Evolutionary conservation across 2,888 invertebrate genomes (phyloP).

Genomic region (Macroteleia sp.): DNA sequence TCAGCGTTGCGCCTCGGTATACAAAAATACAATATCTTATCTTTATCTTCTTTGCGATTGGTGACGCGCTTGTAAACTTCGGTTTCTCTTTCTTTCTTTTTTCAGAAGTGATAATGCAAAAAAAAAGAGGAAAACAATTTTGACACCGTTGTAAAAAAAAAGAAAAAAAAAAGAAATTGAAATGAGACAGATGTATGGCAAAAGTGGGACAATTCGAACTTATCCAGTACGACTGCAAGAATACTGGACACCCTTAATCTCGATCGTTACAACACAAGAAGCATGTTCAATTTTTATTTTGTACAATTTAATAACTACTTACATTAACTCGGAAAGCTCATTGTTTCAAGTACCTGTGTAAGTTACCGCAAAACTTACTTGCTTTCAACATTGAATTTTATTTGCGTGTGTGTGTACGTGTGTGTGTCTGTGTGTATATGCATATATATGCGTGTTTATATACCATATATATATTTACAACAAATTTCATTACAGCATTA

Average conservation of each 20-base stretch:
- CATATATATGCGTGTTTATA: constrained; percentile 40
- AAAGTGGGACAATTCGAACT: not conserved
- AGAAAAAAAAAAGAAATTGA: no score
- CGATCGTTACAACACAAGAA: constrained; percentile 72
- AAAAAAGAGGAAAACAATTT: constrained; percentile 5
- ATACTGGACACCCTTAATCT: constrained; percentile 40
- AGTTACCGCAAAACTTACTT: constrained; percentile 41
- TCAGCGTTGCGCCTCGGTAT: constrained; percentile 23
- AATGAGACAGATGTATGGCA: constrained; percentile 30
- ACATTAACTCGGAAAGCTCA: constrained; percentile 75
- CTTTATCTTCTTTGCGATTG: constrained; percentile 14
- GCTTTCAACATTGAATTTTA: constrained; percentile 25
- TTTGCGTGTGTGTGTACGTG: constrained; percentile 19
- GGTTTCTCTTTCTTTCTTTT: constrained; percentile 15
- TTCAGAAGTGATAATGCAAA: constrained; percentile 33
- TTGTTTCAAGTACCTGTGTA: constrained; percentile 69
- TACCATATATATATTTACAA: constrained; percentile 54
- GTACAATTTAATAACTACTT: constrained; percentile 76
- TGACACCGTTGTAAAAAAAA: not conserved
- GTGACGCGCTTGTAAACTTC: constrained; percentile 11
- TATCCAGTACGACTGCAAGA: constrained; percentile 55
- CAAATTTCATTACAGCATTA: constrained; percentile 46
- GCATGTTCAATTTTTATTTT: constrained; percentile 71
- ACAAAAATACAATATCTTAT: constrained; percentile 60
- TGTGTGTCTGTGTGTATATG: constrained; percentile 11